Base-by-base conservation (phyloP, 2,113 vertebrate genomes). In the Triplophysa siluroides region DNA sequence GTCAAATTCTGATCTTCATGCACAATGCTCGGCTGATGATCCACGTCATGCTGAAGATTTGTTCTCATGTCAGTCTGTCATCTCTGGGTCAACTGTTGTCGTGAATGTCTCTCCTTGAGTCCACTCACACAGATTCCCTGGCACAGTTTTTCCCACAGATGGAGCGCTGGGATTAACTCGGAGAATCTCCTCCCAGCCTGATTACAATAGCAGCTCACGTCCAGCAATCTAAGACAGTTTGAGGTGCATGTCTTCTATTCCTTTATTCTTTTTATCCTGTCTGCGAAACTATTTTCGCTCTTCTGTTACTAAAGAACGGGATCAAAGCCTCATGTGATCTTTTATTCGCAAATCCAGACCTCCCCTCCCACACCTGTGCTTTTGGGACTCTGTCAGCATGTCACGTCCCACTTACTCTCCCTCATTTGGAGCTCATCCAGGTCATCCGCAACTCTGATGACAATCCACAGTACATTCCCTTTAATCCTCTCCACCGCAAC, bases 101-200 rank as follows among this genome's bases (percentile, higher is more conserved):
- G 24, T 50, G 23, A 65, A 52, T 50, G 18, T 76, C 61, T 65
- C 14, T n/a, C 65, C 74, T 65, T 77, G 74, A 65, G 62, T 12
- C 8, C 18, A 69, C 67, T 50, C 83, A 86, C 52, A 47, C 60
- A 23, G 76, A 78, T 43, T 84, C 75, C 75, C 85, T 84, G 85
- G 88, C 69, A 21, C 50, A 21, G 69, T 3, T 85, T 88, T 88
- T 45, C 88, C 85, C 81, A 84, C 83, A 84, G 85, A 86, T 91
- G 89, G 91, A 91, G 89, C 89, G 3, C 87, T 79, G 18, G 88
- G 91, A 91, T 92, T 92, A 91, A 89, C 84, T 81, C 78, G 61
- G 61, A 26, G 62, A 77, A 77, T 77, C 90, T 81, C 87, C 87
- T 88, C 86, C 89, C 85, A 87, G 86, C 84, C 82, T 86, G 80